Conservation (phyloP, 2,797 vertebrate species). For the Nannoperca obscura region DNA sequence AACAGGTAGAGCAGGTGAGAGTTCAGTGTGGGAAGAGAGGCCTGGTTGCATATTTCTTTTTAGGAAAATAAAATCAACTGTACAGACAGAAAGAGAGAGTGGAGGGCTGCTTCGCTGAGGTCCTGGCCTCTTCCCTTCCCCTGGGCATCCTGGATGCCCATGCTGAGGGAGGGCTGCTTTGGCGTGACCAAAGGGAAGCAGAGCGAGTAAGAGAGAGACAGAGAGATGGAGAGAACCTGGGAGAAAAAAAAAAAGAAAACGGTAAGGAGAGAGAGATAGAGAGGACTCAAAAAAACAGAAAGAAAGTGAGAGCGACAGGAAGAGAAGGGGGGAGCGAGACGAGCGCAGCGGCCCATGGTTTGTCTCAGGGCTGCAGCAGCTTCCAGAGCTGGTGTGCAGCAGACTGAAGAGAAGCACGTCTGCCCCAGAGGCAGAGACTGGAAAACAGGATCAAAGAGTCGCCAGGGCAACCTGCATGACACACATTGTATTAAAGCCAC, state of each 20-base stretch:
- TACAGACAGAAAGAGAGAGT: constrained; percentile 38
- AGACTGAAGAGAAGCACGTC: constrained; percentile 86
- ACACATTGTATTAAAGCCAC: constrained; percentile 88
- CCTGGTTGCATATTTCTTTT: constrained; percentile 43
- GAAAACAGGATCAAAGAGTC: constrained; percentile 88
- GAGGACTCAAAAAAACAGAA: constrained; percentile 38
- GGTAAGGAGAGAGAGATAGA: constrained; percentile 40
- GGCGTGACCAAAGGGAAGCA: constrained; percentile 83
- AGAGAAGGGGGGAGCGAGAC: constrained; percentile 58
- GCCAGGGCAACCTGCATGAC: constrained; percentile 86
- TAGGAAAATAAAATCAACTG: constrained; percentile 42
- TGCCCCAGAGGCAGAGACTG: constrained; percentile 83
- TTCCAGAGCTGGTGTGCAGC: constrained; percentile 81
- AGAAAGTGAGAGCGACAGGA: constrained; percentile 59
- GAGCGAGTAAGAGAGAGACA: constrained; percentile 61
- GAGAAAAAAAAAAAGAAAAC: constrained; percentile 7
- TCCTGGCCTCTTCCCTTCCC: constrained; percentile 67
- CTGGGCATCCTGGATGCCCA: constrained; percentile 67
- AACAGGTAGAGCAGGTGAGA: constrained; percentile 56
- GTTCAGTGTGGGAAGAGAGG: constrained; percentile 40
- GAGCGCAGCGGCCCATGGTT: constrained; percentile 73
- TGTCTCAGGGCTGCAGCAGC: constrained; percentile 74
- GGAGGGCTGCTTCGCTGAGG: constrained; percentile 66
- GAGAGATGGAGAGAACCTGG: constrained; percentile 55
- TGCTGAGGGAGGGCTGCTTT: constrained; percentile 74